Conservation (phyloP, 2,113 vertebrate species). For the Mobula hypostoma region DNA sequence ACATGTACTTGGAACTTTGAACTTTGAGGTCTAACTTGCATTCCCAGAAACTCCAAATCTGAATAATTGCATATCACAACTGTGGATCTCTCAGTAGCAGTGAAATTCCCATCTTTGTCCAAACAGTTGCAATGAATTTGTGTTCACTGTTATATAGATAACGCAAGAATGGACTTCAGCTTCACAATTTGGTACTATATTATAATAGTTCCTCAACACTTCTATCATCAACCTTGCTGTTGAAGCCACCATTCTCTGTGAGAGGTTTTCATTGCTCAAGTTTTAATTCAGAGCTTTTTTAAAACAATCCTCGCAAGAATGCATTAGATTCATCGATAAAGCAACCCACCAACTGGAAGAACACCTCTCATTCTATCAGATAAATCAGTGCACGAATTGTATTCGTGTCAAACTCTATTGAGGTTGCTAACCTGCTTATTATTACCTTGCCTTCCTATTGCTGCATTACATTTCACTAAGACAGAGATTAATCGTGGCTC, state of each 20-base stretch:
- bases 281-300: background rate
- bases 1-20: too few species aligned
- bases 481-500: slow-evolving; percentile 1
- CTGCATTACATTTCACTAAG: background rate
- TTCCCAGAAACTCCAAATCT: background rate
- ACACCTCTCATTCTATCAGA: background rate
- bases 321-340: background rate
- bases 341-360: background rate
- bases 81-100: too few species aligned
- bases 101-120: background rate
- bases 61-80: background rate
- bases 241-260: background rate
- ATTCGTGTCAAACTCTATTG: background rate
- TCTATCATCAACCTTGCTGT: background rate
- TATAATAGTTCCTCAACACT: background rate
- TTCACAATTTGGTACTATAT: background rate
- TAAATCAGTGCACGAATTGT: slow-evolving; percentile 16
- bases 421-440: slow-evolving; percentile 4
- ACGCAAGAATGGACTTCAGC: too few species aligned
- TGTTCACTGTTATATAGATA: background rate
- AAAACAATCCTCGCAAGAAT: background rate
- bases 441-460: background rate
- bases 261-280: background rate
- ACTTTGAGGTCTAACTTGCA: too few species aligned
- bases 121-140: background rate